Evolutionary conservation across 2,113 vertebrate species (phyloP), one percentile per base, ranked within the genome.

Genomic region (Dromiciops gliroides): DNA sequence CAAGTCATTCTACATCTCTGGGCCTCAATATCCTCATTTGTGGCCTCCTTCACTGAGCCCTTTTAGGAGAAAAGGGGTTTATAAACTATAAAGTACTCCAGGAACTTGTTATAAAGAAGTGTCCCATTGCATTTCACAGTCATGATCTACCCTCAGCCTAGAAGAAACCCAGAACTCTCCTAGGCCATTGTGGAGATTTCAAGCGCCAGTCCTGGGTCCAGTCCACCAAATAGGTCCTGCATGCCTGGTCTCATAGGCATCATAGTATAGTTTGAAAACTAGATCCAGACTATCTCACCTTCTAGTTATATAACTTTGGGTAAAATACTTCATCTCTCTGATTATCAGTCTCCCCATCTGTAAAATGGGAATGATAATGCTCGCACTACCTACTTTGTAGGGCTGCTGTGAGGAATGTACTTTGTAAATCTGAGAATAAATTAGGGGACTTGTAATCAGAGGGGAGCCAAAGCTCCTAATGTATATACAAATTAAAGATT

Each of bases 401-500:
- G 37, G 19, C 19, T 44, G 7, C 67, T 44, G n/a, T 44, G 67
- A 83, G 67, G 6, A 83, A 44, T 83, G 67, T 83, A 83, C n/a
- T 83, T 83, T 83, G 37, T 83, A 22, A 83, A 44, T 83, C 67
- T 83, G 37, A 83, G n/a, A 83, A 12, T 23, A 44, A 37, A 7
- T 44, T 44, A 4, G 53, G 92, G 52, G 31, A 56, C 93, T 25
- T 23, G 0, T 56, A 50, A 75, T 75, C 31, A 83, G 11, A 50
- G 89, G 93, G 91, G 83, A 48, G 8, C 89, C 90, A 94, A 28
- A n/a, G 9, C 4, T 0, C 3, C 93, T 95, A 53, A 8, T 92
- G 89, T 96, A 92, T 10, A 89, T 3, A 92, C 56, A 48, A 12
- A 96, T 94, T 25, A 49, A 90, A 96, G 96, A 94, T 94, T 89